Conservation (phyloP, 2,888 invertebrate species). For the Melieria picta region DNA sequence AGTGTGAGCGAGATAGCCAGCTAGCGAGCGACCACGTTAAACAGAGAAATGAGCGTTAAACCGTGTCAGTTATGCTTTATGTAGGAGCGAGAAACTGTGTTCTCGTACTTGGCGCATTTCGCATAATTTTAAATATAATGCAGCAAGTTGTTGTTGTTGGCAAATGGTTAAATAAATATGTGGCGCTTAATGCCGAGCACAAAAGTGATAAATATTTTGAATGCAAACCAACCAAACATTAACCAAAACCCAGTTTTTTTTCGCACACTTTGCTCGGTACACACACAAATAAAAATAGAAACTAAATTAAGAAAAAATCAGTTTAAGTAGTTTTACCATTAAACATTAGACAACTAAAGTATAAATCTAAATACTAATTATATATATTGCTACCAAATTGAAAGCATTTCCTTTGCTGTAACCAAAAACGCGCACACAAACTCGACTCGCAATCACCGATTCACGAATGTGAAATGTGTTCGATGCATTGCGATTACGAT, state of each 20-base stretch:
- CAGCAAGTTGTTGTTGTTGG: neutral
- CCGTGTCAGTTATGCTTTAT: too few relatives aligned
- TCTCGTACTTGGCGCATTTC: neutral
- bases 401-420: conserved; percentile 39
- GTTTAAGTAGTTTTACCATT: neutral
- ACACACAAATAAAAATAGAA: neutral
- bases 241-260: conserved; percentile 27
- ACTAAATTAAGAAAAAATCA: neutral
- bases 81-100: neutral
- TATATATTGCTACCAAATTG: conserved; percentile 33
- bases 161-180: neutral
- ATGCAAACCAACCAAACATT: conserved; percentile 20
- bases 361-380: neutral
- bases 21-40: too few relatives aligned
- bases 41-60: too few relatives aligned
- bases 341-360: neutral
- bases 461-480: too few relatives aligned
- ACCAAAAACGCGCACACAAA: too few relatives aligned
- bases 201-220: neutral
- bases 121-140: conserved; percentile 1
- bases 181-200: neutral
- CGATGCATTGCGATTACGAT: too few relatives aligned
- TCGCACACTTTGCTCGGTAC: conserved; percentile 9
- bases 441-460: too few relatives aligned
- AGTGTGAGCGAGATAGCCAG: too few relatives aligned